Evolutionary conservation across 2,797 vertebrate species (phyloP), one percentile per base, ranked within the genome.

Genomic region (Cephalopachus bancanus): DNA sequence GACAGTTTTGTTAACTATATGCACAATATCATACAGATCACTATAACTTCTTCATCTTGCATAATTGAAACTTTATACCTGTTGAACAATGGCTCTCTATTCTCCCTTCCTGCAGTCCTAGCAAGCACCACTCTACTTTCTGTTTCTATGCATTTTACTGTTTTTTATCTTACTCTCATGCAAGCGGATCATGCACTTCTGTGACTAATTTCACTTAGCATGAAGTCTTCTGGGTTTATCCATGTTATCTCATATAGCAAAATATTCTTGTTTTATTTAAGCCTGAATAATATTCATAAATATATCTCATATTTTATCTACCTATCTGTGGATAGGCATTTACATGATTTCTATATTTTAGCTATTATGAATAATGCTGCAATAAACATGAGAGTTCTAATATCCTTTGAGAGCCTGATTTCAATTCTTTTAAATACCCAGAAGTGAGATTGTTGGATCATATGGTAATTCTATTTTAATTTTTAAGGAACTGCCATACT

Each of bases 21-120:
- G 10, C 19, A 72, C 37, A 33, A 33, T 59, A 55, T 15, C 55
- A 6, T 4, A 4, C 30, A 65, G 79, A 62, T 53, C 24, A 79
- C 17, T 15, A 53, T 19, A 64, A 57, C 33, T n/a, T 22, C 7
- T 4, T 69, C 20, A 22, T 30, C 16, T 26, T 83, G 30, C 49
- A 26, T 10, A 12, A 28, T 3, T 44, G 44, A 65, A 24, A 71
- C 1, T 19, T n/a, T 26, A 22, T 11, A 20, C 33, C 30, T 3
- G 28, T 2, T 30, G 4, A 64, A 44, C 0, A 15, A 12, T 12
- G 60, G 22, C 10, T 37, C 24, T 19, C n/a, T 44, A 2, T 33
- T 20, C 28, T 1, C 14, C 2, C 3, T 16, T 2, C 3, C 16
- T 37, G 15, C 22, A 30, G 5, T 28, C 9, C 22, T 49, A 1